Evolutionary conservation across 2,113 vertebrate genomes (phyloP).

Genomic region (Ceyx margarethae): DNA sequence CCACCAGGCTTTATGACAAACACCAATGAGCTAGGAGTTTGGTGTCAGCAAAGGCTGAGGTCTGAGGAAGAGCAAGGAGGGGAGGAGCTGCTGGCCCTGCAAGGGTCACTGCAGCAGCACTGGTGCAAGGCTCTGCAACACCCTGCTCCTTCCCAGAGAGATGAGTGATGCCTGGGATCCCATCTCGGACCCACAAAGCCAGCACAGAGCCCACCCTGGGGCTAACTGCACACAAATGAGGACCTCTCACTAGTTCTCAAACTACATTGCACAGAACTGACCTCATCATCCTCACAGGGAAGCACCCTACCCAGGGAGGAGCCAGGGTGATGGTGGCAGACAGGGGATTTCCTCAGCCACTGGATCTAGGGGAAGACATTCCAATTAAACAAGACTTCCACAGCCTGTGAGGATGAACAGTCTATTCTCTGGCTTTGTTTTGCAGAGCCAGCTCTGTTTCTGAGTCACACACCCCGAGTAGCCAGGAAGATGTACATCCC

Average conservation of each 20-base stretch:
- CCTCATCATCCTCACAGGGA: neutral
- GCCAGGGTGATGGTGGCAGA: neutral
- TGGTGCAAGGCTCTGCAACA: neutral
- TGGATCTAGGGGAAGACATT: neutral
- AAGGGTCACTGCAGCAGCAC: neutral
- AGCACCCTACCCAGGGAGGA: neutral
- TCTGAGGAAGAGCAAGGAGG: neutral
- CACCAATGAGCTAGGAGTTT: neutral
- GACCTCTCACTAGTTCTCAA: neutral
- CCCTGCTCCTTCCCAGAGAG: neutral
- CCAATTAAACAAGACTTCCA: neutral
- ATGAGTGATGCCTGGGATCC: accelerated
- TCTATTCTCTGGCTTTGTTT: neutral
- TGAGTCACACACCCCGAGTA: neutral
- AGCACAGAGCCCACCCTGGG: neutral
- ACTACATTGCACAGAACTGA: neutral
- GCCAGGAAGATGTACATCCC: neutral
- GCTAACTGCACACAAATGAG: neutral
- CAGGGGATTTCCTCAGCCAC: neutral
- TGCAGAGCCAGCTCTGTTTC: neutral
- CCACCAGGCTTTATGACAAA: neutral
- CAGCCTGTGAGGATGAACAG: neutral
- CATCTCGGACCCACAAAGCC: neutral
- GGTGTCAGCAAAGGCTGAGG: neutral
- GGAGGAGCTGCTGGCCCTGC: neutral